These are phyloP conservation scores for Tetramorium bicarinatum DNA, from an alignment of 2,888 invertebrate genomes.

Conservation along the genomic window DNA sequence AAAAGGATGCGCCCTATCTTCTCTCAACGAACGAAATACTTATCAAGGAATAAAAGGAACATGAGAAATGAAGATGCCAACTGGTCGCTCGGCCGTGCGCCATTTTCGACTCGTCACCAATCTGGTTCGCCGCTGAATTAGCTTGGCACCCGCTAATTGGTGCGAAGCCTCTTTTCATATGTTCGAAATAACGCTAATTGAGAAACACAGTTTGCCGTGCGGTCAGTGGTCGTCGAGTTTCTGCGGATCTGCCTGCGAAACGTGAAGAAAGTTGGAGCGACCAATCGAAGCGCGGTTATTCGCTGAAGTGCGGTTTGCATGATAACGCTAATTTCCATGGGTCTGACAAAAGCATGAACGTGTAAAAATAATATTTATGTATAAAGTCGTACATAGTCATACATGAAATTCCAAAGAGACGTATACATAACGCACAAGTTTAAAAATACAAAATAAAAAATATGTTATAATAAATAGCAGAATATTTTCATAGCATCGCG, in stretches of 20 bases:
- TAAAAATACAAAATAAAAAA: not conserved
- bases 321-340: slow-evolving; percentile 59
- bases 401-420: not conserved
- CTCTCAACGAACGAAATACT: slow-evolving; percentile 30
- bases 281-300: slow-evolving; percentile 60
- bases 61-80: slow-evolving; percentile 36
- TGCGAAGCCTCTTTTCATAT: slow-evolving; percentile 45
- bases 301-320: slow-evolving; percentile 53
- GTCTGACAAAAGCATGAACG: slow-evolving; percentile 18
- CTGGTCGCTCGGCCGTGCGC: slow-evolving; percentile 34
- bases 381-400: not conserved
- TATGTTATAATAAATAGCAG: not conserved
- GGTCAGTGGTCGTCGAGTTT: slow-evolving; percentile 57
- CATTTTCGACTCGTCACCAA: slow-evolving; percentile 64
- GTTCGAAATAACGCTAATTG: slow-evolving; percentile 68
- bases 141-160: slow-evolving; percentile 62
- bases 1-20: slow-evolving; percentile 36
- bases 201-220: slow-evolving; percentile 45
- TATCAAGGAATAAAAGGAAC: slow-evolving; percentile 41
- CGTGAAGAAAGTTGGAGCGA: slow-evolving; percentile 21
- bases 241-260: slow-evolving; percentile 29
- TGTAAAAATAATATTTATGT: slow-evolving; percentile 30
- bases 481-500: not conserved
- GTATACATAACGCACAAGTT: too few species aligned
- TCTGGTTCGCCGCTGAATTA: slow-evolving; percentile 54